Conservation (phyloP, 2,888 invertebrate genomes). For the Gymnosoma rotundatum region DNA sequence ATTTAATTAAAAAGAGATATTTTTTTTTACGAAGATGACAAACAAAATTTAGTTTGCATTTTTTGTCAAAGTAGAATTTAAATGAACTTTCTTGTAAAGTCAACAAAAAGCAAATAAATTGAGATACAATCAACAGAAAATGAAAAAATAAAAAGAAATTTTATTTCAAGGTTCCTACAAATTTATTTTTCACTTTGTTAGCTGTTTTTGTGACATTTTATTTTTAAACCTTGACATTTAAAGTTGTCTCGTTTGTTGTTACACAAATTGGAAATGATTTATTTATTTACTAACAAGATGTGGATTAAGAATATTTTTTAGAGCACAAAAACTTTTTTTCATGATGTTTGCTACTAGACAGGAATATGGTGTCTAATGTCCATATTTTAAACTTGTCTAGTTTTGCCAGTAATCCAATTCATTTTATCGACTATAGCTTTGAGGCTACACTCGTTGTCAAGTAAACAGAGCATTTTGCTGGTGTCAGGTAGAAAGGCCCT, state of each 20-base stretch:
- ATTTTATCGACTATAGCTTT: no score
- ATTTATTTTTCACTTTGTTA: conserved; percentile 13
- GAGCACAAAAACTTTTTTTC: no score
- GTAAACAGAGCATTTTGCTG: no score
- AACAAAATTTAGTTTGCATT: conserved; percentile 19
- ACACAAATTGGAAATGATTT: neutral
- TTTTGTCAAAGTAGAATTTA: conserved; percentile 26
- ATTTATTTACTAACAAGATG: no score
- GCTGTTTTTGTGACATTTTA: neutral
- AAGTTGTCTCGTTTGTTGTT: neutral
- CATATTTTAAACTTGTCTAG: no score
- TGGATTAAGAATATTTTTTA: no score
- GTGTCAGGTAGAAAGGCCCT: no score
- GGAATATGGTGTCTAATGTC: no score
- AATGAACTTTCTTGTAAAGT: conserved; percentile 44
- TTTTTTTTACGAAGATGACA: conserved; percentile 36
- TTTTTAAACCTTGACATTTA: neutral
- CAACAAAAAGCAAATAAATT: conserved; percentile 29
- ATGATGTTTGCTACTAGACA: no score
- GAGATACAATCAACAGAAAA: conserved; percentile 24
- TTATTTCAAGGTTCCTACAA: conserved; percentile 31
- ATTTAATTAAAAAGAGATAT: conserved; percentile 59
- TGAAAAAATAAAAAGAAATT: conserved; percentile 13
- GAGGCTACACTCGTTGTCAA: no score
- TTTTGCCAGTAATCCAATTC: no score